phyloP scores from a whole-genome alignment of 37 sponge, comb jelly and placozoan species.

The Mnemiopsis leidyi region DNA sequence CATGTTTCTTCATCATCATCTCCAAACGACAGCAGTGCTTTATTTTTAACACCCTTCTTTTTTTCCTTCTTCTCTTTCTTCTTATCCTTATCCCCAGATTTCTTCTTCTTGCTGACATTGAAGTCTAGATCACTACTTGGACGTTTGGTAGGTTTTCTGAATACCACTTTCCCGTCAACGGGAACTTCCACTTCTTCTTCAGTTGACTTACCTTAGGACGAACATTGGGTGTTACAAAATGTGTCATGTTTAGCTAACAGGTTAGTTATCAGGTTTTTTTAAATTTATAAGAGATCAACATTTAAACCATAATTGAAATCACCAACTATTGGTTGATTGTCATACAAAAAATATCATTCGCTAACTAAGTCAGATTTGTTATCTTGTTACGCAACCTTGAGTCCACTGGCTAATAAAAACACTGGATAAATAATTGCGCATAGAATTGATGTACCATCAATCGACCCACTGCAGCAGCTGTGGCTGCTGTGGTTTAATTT shows the following conservation, averaged over 20 bases:
- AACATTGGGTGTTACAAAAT: too few species aligned
- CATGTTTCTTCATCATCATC: conserved; percentile 41
- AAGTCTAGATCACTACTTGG: neutral
- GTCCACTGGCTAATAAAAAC: neutral
- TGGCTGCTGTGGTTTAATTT: neutral
- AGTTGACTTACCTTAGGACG: neutral
- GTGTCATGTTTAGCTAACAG: too few species aligned
- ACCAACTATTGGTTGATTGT: too few species aligned
- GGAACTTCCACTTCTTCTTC: conserved; percentile 22
- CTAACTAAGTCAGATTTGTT: neutral
- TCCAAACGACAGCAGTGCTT: conserved; percentile 28
- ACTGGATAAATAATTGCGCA: neutral
- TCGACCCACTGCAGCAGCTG: neutral
- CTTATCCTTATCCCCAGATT: neutral
- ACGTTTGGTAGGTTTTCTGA: conserved; percentile 39
- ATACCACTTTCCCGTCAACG: neutral
- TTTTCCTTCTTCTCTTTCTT: conserved; percentile 60
- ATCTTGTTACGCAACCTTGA: neutral
- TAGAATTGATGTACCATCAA: neutral
- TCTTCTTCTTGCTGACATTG: conserved; percentile 18
- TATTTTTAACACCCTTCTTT: conserved; percentile 62
- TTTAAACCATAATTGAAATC: too few species aligned
- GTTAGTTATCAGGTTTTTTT: too few species aligned
- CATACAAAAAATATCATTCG: neutral
- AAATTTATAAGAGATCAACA: too few species aligned